A percentile compares a stretch with the other conserved stretches of the same genome.
phyloP scores from a whole-genome alignment of 2,888 invertebrate genomes.

The Halocaridina rubra region DNA sequence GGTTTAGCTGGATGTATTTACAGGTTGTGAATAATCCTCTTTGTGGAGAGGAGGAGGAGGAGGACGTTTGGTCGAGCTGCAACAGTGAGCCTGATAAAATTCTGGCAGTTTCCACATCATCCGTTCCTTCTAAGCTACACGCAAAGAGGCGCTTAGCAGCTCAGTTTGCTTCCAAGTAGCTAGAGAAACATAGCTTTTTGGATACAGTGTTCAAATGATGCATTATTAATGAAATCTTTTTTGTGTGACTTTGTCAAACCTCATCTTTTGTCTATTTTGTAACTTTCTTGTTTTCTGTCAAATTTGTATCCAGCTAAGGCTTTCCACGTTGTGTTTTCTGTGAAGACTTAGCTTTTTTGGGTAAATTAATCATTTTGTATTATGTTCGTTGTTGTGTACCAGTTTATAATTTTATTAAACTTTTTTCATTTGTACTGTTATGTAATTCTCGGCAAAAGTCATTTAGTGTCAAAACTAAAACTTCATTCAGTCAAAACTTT shows the following conservation, averaged over 20 bases:
- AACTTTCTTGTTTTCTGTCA: too few relatives aligned
- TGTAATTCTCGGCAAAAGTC: too few relatives aligned
- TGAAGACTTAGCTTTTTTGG: background rate
- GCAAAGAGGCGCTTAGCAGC: conserved; percentile 43
- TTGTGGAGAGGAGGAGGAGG: conserved; percentile 4
- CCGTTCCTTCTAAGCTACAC: conserved; percentile 22
- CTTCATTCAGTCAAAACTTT: too few relatives aligned
- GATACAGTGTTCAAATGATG: background rate
- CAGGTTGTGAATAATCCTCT: background rate
- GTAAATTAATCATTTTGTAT: too few relatives aligned
- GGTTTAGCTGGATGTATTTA: background rate
- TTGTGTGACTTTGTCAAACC: background rate
- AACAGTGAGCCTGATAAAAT: conserved; percentile 3
- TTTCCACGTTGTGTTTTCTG: background rate
- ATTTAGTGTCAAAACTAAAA: too few relatives aligned
- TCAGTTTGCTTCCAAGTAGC: conserved; percentile 39
- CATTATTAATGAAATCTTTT: background rate
- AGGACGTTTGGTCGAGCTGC: conserved; percentile 25
- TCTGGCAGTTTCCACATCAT: background rate
- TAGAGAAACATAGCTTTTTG: background rate
- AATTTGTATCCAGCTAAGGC: too few relatives aligned
- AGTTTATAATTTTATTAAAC: too few relatives aligned
- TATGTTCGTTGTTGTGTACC: too few relatives aligned
- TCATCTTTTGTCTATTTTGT: too few relatives aligned
- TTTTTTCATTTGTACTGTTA: too few relatives aligned